Conservation (phyloP, 1,140 invertebrate species). For the Cotesia typhae region DNA sequence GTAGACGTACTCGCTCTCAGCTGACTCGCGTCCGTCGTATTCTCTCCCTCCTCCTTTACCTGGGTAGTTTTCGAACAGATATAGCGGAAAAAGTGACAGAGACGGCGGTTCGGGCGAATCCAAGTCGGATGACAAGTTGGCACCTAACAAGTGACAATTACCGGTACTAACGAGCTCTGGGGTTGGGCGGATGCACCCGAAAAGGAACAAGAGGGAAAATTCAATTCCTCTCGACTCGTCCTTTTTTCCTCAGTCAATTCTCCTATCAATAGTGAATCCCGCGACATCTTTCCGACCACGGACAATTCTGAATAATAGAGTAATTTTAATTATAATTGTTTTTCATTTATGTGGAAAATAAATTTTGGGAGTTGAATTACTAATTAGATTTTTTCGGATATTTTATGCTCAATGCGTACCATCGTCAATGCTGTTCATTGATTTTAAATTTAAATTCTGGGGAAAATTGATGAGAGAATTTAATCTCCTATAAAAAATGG, state of each 20-base stretch:
- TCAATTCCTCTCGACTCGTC: conserved; percentile 16
- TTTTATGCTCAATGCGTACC: too few species aligned
- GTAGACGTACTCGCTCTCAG: conserved; percentile 6
- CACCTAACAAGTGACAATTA: conserved; percentile 62
- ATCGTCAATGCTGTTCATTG: too few species aligned
- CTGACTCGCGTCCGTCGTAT: conserved; percentile 18
- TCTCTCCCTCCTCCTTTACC: conserved; percentile 35
- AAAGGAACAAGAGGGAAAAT: conserved; percentile 17
- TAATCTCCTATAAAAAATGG: too few species aligned
- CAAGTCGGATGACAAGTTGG: conserved; percentile 50
- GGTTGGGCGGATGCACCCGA: conserved; percentile 24
- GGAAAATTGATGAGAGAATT: too few species aligned
- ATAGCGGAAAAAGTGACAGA: conserved; percentile 25
- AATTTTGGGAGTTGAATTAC: too few species aligned
- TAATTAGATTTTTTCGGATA: too few species aligned
- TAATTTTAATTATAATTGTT: too few species aligned
- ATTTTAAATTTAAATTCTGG: too few species aligned
- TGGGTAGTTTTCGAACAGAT: not conserved
- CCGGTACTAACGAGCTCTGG: conserved; percentile 55
- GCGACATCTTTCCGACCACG: too few species aligned
- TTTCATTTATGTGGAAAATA: too few species aligned
- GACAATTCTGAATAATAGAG: too few species aligned
- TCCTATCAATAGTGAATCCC: too few species aligned
- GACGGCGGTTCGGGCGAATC: conserved; percentile 31
- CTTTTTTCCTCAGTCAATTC: conserved; percentile 8